phyloP scores from a whole-genome alignment of 2,797 vertebrate species.

The Dallia pectoralis region DNA sequence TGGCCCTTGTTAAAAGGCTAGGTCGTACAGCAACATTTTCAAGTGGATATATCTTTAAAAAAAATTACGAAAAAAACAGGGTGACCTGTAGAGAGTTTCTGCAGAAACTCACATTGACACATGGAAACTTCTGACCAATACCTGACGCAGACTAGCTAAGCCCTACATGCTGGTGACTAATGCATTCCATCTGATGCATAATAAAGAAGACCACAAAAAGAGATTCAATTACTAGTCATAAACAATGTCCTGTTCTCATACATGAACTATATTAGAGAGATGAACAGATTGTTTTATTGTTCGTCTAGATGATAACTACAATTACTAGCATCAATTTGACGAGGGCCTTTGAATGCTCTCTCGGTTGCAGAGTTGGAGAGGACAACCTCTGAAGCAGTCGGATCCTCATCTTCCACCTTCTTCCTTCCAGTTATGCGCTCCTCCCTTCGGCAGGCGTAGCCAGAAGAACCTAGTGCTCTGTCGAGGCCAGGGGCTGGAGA shows the following conservation, averaged over 20 bases:
- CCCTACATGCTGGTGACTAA: slow-evolving; percentile 33
- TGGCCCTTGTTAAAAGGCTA: too few species aligned
- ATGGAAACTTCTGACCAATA: background rate
- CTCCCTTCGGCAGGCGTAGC: slow-evolving; percentile 67
- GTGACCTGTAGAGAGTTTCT: too few species aligned
- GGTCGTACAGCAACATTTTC: too few species aligned
- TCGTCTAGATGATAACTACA: slow-evolving; percentile 2
- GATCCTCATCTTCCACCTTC: slow-evolving; percentile 53
- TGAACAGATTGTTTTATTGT: background rate
- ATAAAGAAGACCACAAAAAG: slow-evolving; percentile 30
- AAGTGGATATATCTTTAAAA: too few species aligned
- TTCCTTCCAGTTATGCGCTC: slow-evolving; percentile 70
- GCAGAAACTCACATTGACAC: background rate
- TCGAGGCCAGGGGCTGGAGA: slow-evolving; percentile 45
- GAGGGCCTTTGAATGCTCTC: background rate
- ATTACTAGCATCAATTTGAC: background rate
- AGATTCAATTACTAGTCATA: slow-evolving; percentile 1
- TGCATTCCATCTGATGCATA: slow-evolving; percentile 46
- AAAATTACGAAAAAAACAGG: too few species aligned
- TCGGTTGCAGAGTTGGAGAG: slow-evolving; percentile 53
- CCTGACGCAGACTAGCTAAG: background rate
- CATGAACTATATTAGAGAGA: background rate
- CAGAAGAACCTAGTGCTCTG: slow-evolving; percentile 60
- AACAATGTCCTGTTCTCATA: background rate
- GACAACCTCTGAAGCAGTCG: slow-evolving; percentile 51